Conservation (phyloP, 2,888 invertebrate genomes). For the Caradrina kadenii region DNA sequence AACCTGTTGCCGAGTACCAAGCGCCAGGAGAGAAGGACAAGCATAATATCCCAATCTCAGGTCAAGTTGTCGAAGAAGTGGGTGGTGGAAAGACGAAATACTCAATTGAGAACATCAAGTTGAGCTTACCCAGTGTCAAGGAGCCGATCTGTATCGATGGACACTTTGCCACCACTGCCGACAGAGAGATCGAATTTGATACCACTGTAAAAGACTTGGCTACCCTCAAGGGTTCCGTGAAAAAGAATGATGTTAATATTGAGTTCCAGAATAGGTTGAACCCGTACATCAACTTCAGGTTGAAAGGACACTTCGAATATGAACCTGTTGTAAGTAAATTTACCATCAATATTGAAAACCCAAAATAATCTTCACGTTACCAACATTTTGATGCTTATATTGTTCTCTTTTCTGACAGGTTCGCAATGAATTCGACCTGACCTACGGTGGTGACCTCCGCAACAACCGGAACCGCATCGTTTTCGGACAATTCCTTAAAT, state of each 20-base stretch:
- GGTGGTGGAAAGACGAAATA: slow-evolving; percentile 86
- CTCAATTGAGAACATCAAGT: slow-evolving; percentile 90
- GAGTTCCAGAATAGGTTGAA: slow-evolving; percentile 91
- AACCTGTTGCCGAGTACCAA: slow-evolving; percentile 93
- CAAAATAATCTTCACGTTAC: neutral
- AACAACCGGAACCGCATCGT: slow-evolving; percentile 89
- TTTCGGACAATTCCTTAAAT: slow-evolving; percentile 83
- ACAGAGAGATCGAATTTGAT: slow-evolving; percentile 83
- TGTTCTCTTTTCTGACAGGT: slow-evolving; percentile 64
- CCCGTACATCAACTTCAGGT: slow-evolving; percentile 91
- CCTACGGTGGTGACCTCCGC: slow-evolving; percentile 91
- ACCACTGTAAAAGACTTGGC: slow-evolving; percentile 87
- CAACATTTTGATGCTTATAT: neutral
- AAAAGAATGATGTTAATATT: slow-evolving; percentile 82
- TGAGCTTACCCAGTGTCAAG: slow-evolving; percentile 78
- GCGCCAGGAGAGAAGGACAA: slow-evolving; percentile 88
- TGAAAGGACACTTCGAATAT: slow-evolving; percentile 89
- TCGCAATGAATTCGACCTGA: slow-evolving; percentile 89
- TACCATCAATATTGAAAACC: neutral
- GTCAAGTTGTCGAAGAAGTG: slow-evolving; percentile 78
- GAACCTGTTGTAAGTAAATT: slow-evolving; percentile 77
- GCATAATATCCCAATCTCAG: slow-evolving; percentile 89
- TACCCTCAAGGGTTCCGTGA: slow-evolving; percentile 84
- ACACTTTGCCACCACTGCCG: slow-evolving; percentile 72
- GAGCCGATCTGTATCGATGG: slow-evolving; percentile 89